These are phyloP conservation scores for Speoplatyrhinus poulsoni DNA, from an alignment of 2,113 vertebrate genomes.

Conservation along the genomic window DNA sequence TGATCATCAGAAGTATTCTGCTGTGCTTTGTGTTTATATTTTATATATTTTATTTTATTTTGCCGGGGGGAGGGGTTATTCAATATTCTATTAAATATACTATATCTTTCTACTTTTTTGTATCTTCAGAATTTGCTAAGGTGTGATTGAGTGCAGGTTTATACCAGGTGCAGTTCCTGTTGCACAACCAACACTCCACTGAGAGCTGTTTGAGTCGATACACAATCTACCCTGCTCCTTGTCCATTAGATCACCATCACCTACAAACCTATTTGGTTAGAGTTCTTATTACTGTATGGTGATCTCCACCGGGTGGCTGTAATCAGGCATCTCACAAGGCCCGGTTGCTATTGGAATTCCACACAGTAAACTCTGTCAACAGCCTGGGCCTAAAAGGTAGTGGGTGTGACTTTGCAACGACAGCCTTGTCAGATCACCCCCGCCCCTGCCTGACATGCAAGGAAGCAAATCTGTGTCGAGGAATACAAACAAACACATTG, in stretches of 20 bases:
- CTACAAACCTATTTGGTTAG: slow-evolving; percentile 25
- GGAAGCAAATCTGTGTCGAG: not conserved
- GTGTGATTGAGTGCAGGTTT: slow-evolving; percentile 2
- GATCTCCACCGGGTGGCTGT: slow-evolving; percentile 26
- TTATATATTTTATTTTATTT: too few relatives aligned
- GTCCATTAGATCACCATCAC: slow-evolving; percentile 33
- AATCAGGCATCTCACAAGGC: slow-evolving; percentile 28
- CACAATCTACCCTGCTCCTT: not conserved
- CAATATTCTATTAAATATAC: too few relatives aligned
- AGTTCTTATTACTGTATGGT: slow-evolving; percentile 27
- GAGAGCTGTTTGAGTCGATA: slow-evolving; percentile 8
- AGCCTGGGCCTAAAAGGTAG: slow-evolving; percentile 45
- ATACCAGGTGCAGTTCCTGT: not conserved
- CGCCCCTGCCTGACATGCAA: not conserved
- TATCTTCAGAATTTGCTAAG: not conserved
- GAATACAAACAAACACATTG: slow-evolving; percentile 14
- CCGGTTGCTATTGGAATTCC: slow-evolving; percentile 42
- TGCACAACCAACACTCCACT: slow-evolving; percentile 2
- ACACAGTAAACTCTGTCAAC: slow-evolving; percentile 27
- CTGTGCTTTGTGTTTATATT: too few relatives aligned
- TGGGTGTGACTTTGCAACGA: slow-evolving; percentile 7
- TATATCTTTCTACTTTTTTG: too few relatives aligned
- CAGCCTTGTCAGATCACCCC: not conserved
- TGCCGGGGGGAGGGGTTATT: too few relatives aligned
- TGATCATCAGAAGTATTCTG: too few relatives aligned